Evolutionary conservation across 2,888 invertebrate genomes (phyloP), one percentile per base, ranked within the genome.

Genomic region (Chrysotoxum bicinctum): DNA sequence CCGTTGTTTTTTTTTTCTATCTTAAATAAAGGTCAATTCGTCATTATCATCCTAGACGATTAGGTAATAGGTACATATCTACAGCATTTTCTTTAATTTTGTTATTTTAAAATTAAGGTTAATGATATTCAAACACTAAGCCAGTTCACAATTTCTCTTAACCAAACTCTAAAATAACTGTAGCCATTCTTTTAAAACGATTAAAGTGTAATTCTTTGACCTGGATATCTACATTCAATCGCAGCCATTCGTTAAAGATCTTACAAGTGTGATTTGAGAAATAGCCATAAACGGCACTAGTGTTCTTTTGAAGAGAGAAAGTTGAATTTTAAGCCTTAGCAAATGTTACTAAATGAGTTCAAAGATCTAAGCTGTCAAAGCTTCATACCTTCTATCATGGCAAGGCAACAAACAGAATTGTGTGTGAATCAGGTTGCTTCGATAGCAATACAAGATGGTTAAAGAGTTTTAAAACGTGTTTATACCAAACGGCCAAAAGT

Each of bases 61-160:
- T 35, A 35, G 2, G 14, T 26, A 9, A 0, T 6, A 3, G 2
- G 7, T 45, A 10, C 19, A n/a, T 12, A 45, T 3, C 35, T 35
- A 16, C 16, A 56, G n/a, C 16, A 14, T 58, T 19, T 35, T 35
- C 21, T 10, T 14, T 6, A 1, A 8, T 14, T 14, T 14, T 32
- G 8, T 43, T 19, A 30, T 10, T 32, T 56, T 56, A n/a, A 58
- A 37, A 58, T 58, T 37, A 14, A 37, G 35, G 58, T 58, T 58
- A 58, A 58, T 58, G 12, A 58, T 35, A 58, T 58, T 58, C 35
- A 21, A 58, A 58, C 14, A 30, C 37, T 37, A n/a, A n/a, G n/a
- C 35, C 21, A 7, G 45, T 58, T 35, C 8, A 35, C 19, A 1
- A 35, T 19, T 54, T 35, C 58, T 58, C 14, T 3, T 10, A 37